A percentile compares a stretch with the other conserved stretches of the same genome.
These are phyloP conservation scores for Leucania comma DNA, from an alignment of 2,888 invertebrate genomes.

Conservation along the genomic window DNA sequence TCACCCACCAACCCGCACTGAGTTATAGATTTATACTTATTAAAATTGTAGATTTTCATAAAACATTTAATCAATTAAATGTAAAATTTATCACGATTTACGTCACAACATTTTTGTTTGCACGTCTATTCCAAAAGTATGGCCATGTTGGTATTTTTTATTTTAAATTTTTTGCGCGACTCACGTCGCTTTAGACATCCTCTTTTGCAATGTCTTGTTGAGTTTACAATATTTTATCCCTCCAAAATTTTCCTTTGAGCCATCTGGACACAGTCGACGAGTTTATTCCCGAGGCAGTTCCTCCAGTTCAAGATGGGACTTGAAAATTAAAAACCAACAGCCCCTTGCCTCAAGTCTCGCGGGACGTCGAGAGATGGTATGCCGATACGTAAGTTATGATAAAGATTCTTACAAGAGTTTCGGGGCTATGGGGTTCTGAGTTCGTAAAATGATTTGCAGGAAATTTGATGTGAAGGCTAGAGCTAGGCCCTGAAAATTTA, in stretches of 20 bases:
- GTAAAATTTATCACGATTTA: background rate
- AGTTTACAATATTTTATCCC: conserved; percentile 47
- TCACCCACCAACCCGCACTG: no score
- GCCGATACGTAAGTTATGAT: conserved; percentile 55
- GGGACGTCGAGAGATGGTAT: conserved; percentile 54
- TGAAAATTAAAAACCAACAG: conserved; percentile 74
- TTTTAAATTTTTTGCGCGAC: background rate
- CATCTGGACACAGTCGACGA: conserved; percentile 27
- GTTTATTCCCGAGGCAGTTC: conserved; percentile 63
- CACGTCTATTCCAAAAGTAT: background rate
- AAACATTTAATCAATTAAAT: background rate
- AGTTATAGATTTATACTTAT: no score
- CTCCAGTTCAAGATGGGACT: conserved; percentile 66
- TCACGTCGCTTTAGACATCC: background rate
- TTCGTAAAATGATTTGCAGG: background rate
- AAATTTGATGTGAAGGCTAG: conserved; percentile 7
- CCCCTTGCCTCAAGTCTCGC: conserved; percentile 56
- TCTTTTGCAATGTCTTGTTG: conserved; percentile 30
- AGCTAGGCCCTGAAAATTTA: background rate
- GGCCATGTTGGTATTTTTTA: background rate
- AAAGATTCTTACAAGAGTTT: conserved; percentile 54
- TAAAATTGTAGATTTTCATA: no score
- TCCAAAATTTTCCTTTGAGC: conserved; percentile 57
- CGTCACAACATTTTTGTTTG: background rate
- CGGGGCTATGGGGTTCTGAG: background rate